Base-by-base conservation (phyloP, 1,140 invertebrate species). In the Arctopsyche grandis region DNA sequence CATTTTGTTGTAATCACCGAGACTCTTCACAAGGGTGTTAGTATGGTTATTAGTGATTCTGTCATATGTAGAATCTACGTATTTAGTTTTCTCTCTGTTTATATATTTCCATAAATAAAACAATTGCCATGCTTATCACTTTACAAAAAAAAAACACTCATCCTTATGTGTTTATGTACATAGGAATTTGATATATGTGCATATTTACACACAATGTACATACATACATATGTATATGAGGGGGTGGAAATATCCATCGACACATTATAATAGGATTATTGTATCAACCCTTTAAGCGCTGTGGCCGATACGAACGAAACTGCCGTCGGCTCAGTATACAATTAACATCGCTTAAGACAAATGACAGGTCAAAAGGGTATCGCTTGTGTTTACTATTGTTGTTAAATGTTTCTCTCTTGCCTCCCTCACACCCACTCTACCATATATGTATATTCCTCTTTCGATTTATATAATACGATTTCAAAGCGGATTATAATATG, bases 191-290 rank as follows among this genome's bases (percentile, higher is more conserved):
- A 52, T 4, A 52, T 52, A 52, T 52, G 16, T 52, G 12, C 10
- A 14, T 52, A 7, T 38, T 4, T 38, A 38, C 29, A 1, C 12
- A 52, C 12, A 52, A 12, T 52, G 12, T 52, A 14, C 12, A 52
- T 52, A 14, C 10, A 16, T 16, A 52, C 10, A 52, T 52, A 52
- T 52, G 10, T 52, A 14, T 52, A 52, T 52, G 12, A 5, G 12
- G 48, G 29, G 29, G 29, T 7, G 29, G 29, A 7, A 7, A 38
- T 1, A 38, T 80, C 79, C 44, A 80, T 80, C 75, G 79, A 80
- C 79, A 77, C 79, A 80, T 77, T 75, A 80, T 77, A 77, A 77
- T 77, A 77, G 79, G 75, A 80, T 80, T 77, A 80, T 66, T 69
- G 79, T 77, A 80, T 80, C 69, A 77, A 76, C 38, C 29, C 29